Conservation (phyloP, 2,113 vertebrate species). For the Caretta caretta region DNA sequence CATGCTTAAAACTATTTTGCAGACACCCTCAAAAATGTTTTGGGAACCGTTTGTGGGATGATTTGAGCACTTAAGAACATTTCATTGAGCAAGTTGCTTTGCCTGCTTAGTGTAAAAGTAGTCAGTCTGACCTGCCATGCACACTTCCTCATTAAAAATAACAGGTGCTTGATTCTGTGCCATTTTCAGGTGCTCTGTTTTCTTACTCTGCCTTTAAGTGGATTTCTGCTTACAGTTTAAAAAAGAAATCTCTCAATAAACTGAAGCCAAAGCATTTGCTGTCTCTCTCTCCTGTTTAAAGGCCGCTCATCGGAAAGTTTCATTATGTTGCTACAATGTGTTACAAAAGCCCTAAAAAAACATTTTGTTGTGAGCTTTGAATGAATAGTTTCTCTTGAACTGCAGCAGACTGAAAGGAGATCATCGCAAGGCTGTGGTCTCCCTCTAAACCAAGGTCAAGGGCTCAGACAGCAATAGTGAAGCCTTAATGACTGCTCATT, state of each 20-base stretch:
- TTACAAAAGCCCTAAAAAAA: background rate
- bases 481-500: background rate
- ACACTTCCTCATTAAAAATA: background rate
- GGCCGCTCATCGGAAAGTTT: background rate
- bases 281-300: background rate
- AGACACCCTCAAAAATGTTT: background rate
- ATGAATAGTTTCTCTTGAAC: background rate
- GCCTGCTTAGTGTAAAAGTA: background rate
- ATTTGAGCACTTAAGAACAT: background rate
- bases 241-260: background rate
- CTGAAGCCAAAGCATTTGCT: background rate
- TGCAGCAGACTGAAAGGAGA: conserved; percentile 23
- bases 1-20: background rate
- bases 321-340: background rate
- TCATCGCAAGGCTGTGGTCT: background rate
- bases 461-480: background rate
- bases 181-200: background rate
- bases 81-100: background rate
- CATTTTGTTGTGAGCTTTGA: background rate
- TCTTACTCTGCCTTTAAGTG: background rate
- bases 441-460: background rate
- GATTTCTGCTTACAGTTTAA: background rate
- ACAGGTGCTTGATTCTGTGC: background rate
- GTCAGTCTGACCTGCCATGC: background rate
- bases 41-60: background rate